Evolutionary conservation across 1,140 invertebrate genomes (phyloP).

Genomic region (Caerostris darwini): DNA sequence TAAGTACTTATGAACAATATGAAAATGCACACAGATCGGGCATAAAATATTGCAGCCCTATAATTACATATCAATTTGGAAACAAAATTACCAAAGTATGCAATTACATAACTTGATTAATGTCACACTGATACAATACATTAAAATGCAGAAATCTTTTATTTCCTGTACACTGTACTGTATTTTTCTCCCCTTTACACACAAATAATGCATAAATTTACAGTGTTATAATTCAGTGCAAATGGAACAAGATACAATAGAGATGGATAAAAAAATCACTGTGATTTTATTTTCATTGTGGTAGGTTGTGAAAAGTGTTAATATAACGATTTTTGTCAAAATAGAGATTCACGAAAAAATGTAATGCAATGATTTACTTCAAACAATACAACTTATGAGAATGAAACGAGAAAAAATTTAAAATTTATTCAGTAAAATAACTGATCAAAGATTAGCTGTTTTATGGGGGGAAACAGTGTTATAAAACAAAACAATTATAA

Average conservation of each 20-base stretch:
- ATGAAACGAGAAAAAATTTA: too few species aligned
- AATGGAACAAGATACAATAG: not conserved
- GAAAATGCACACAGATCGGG: constrained; percentile 25
- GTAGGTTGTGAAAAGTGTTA: too few species aligned
- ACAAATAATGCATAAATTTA: not conserved
- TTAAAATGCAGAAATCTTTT: constrained; percentile 15
- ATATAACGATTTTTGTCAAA: too few species aligned
- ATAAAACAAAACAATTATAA: too few species aligned
- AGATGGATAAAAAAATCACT: not conserved
- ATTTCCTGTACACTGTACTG: not conserved
- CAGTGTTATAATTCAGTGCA: not conserved
- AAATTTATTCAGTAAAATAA: too few species aligned
- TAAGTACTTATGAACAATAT: constrained; percentile 43
- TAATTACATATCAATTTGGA: constrained; percentile 25
- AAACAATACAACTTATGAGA: too few species aligned
- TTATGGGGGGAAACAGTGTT: too few species aligned
- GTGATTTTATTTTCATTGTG: too few species aligned
- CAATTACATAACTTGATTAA: constrained; percentile 21
- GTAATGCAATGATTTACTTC: too few species aligned
- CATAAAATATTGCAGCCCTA: constrained; percentile 24
- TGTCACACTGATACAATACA: constrained; percentile 9
- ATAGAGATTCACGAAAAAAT: too few species aligned
- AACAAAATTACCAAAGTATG: not conserved
- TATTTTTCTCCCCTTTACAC: not conserved
- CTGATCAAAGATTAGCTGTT: too few species aligned